Conservation (phyloP, 2,888 invertebrate species). For the Fragum sueziense region DNA sequence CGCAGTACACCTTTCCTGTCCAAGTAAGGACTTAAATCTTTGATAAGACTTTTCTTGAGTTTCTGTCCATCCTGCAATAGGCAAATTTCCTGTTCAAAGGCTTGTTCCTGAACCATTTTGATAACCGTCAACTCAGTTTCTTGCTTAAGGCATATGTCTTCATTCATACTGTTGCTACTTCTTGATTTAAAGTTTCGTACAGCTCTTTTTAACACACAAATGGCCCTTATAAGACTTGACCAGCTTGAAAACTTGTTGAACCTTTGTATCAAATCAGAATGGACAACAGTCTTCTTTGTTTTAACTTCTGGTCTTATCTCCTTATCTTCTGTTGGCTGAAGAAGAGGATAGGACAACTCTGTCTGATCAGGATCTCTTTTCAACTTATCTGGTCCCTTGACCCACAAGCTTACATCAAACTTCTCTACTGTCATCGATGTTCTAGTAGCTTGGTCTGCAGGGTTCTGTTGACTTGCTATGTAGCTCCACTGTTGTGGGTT, state of each 20-base stretch:
- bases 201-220: neutral
- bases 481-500: neutral
- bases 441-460: neutral
- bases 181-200: neutral
- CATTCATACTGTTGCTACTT: neutral
- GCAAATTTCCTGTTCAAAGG: neutral
- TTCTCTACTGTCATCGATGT: slow-evolving; percentile 4
- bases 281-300: too few species aligned
- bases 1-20: slow-evolving; percentile 6
- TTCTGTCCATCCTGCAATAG: neutral
- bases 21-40: neutral
- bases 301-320: too few species aligned
- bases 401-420: too few species aligned
- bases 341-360: too few species aligned
- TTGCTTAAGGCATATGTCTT: too few species aligned
- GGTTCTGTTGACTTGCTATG: neutral
- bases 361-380: too few species aligned
- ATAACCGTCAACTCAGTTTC: neutral
- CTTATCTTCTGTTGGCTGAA: too few species aligned
- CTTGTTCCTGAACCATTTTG: neutral
- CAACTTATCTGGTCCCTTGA: too few species aligned
- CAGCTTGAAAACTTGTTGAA: slow-evolving; percentile 10
- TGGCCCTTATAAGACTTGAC: neutral
- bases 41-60: neutral
- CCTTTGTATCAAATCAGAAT: neutral